These are phyloP conservation scores for Dugesia japonica DNA, from an alignment of 2,888 invertebrate genomes.

Conservation along the genomic window DNA sequence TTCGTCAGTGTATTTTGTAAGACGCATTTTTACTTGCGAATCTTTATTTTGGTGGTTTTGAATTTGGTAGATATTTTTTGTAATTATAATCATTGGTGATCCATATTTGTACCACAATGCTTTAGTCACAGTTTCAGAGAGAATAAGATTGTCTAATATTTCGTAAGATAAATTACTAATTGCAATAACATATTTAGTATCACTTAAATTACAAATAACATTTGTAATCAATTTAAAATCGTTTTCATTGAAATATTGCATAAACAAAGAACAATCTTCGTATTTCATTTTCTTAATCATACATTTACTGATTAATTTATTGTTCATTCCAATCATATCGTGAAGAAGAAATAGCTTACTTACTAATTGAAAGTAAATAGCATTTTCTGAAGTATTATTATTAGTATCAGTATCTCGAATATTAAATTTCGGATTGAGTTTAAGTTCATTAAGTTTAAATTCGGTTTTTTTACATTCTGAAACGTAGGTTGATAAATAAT, in stretches of 20 bases:
- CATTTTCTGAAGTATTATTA: background rate
- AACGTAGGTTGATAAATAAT: background rate
- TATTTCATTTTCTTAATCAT: slow-evolving; percentile 10
- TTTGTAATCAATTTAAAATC: background rate
- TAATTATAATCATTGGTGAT: background rate
- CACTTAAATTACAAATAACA: background rate
- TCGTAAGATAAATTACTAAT: background rate
- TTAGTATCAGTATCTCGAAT: background rate
- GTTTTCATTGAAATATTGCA: background rate
- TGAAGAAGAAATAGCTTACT: background rate
- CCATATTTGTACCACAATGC: background rate
- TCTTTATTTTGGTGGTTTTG: background rate
- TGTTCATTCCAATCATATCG: background rate
- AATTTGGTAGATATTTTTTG: background rate
- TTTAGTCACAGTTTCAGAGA: background rate
- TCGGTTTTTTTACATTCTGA: slow-evolving; percentile 15
- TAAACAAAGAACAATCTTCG: background rate
- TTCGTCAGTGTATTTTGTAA: background rate
- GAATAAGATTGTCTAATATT: background rate
- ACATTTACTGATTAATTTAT: background rate
- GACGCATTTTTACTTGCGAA: background rate
- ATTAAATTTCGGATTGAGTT: background rate
- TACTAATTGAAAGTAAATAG: background rate
- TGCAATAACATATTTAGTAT: background rate
- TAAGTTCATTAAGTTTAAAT: background rate